Percentiles rank a stretch among this genome's conserved stretches.
These are phyloP conservation scores for Ctenodactylus gundi DNA, from an alignment of 2,113 vertebrate genomes.

Conservation along the genomic window DNA sequence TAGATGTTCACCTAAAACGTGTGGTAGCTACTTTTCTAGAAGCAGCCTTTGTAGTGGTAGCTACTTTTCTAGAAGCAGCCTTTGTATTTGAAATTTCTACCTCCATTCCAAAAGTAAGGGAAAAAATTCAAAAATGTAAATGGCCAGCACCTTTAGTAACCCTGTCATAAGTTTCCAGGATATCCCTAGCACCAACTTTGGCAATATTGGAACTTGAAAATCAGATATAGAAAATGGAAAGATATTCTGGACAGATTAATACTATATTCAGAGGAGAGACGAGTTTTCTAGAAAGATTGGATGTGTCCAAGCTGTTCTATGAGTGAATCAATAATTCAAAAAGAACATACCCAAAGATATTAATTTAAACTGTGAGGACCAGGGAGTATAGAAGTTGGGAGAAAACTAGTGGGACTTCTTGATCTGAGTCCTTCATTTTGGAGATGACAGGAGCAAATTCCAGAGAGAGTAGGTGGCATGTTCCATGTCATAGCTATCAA, in stretches of 20 bases:
- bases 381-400: neutral
- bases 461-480: neutral
- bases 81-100: slow-evolving; percentile 14
- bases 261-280: neutral
- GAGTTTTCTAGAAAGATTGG: slow-evolving; percentile 3
- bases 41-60: neutral
- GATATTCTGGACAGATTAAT: slow-evolving; percentile 1
- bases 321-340: slow-evolving; percentile 34
- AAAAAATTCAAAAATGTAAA: neutral
- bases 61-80: neutral
- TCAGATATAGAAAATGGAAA: neutral
- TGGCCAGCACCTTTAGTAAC: slow-evolving; percentile 7
- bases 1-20: neutral
- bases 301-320: neutral
- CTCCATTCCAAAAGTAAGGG: neutral
- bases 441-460: neutral
- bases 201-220: neutral
- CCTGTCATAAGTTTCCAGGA: neutral
- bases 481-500: neutral
- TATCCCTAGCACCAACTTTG: neutral
- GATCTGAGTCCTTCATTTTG: slow-evolving; percentile 25
- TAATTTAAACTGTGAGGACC: neutral
- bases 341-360: neutral
- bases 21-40: neutral
- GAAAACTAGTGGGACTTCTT: neutral